phyloP scores from a whole-genome alignment of 2,888 invertebrate genomes.

The Melinopterus prodromus region DNA sequence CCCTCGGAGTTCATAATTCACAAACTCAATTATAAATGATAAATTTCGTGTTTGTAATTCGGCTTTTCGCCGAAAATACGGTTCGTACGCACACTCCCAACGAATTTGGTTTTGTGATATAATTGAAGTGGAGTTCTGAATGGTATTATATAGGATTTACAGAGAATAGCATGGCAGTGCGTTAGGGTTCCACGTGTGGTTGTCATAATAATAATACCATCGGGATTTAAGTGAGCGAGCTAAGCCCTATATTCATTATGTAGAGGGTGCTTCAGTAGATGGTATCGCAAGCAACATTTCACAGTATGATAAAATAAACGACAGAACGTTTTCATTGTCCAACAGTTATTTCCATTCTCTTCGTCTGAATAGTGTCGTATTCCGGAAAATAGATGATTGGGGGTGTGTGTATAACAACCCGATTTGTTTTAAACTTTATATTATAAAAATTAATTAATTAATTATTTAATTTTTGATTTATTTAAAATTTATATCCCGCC shows the following conservation, averaged over 20 bases:
- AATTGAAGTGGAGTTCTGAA: background rate
- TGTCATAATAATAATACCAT: background rate
- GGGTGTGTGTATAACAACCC: no score
- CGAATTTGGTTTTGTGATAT: conserved; percentile 5
- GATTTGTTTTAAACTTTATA: no score
- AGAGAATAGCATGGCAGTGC: background rate
- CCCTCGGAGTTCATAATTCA: conserved; percentile 16
- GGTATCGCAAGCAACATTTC: no score
- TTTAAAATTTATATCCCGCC: no score
- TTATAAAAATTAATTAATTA: no score
- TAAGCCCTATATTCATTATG: background rate
- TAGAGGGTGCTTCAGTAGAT: no score
- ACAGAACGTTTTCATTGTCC: no score
- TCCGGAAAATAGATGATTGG: no score
- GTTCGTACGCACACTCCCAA: conserved; percentile 6
- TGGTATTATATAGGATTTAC: conserved; percentile 12
- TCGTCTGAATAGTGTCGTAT: no score
- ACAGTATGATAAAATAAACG: no score
- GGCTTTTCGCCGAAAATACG: background rate
- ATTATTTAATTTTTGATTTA: no score
- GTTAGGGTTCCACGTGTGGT: background rate
- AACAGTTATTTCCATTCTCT: no score
- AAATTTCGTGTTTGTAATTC: conserved; percentile 16
- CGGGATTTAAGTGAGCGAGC: background rate
- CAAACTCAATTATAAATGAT: conserved; percentile 25